A percentile compares a stretch with the other conserved stretches of the same genome.
Evolutionary conservation across 1,140 invertebrate genomes (phyloP).

Genomic region (Cataglyphis hispanica): DNA sequence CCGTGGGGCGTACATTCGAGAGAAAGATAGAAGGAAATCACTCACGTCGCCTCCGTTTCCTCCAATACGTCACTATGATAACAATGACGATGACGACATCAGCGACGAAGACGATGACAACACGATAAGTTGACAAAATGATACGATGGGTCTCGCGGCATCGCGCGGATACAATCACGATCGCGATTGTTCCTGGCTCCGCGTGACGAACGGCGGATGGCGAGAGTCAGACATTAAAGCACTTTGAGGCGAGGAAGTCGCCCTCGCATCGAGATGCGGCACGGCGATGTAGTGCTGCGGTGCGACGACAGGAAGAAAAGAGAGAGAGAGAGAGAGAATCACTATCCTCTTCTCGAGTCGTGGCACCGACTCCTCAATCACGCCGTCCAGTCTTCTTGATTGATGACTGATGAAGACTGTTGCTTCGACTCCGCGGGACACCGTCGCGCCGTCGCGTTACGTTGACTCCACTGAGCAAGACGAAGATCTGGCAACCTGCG

Average conservation of each 20-base stretch:
- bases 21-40: background rate
- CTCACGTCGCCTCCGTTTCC: background rate
- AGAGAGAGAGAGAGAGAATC: background rate
- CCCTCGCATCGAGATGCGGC: background rate
- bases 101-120: background rate
- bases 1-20: background rate
- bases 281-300: background rate
- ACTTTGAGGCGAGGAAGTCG: constrained; percentile 71
- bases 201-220: constrained; percentile 32
- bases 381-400: constrained; percentile 18
- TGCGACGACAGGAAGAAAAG: background rate
- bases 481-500: constrained; percentile 45
- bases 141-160: background rate
- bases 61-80: background rate
- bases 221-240: constrained; percentile 63
- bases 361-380: constrained; percentile 23
- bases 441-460: constrained; percentile 14
- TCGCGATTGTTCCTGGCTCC: background rate
- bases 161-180: constrained; percentile 27
- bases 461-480: background rate
- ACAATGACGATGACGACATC: background rate
- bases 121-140: background rate
- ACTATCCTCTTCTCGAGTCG: background rate
- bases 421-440: background rate
- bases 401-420: constrained; percentile 9